A percentile compares a stretch with the other conserved stretches of the same genome.
These are phyloP conservation scores for zebrafish (Danio rerio) DNA, from an alignment of 2,113 vertebrate genomes.

Conservation along the genomic window GRCz12tu NC_133196.1:6041001-6041500, in stretches of 20 bases:
- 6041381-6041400: constrained; percentile 64
- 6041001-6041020: too few species aligned
- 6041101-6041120: not conserved
- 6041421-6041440: constrained; percentile 69
- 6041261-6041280: not conserved
- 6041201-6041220: not conserved
- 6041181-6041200: not conserved
- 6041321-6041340: constrained; percentile 73
- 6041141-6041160: not conserved
- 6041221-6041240: constrained; percentile 38
- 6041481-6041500: constrained; percentile 60
- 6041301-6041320: constrained; percentile 77
- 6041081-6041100: too few species aligned
- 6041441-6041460: constrained; percentile 76
- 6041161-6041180: not conserved
- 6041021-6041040: too few species aligned
- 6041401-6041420: constrained; percentile 68
- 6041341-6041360: constrained; percentile 65
- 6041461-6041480: constrained; percentile 63
- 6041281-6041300: constrained; percentile 61
- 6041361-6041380: constrained; percentile 63
- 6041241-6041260: constrained; percentile 37
- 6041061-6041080: too few species aligned
- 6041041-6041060: too few species aligned
- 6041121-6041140: not conserved